Percentiles rank a stretch among this genome's conserved stretches.
phyloP scores from a whole-genome alignment of 2,888 invertebrate genomes.

The Leucania comma region DNA sequence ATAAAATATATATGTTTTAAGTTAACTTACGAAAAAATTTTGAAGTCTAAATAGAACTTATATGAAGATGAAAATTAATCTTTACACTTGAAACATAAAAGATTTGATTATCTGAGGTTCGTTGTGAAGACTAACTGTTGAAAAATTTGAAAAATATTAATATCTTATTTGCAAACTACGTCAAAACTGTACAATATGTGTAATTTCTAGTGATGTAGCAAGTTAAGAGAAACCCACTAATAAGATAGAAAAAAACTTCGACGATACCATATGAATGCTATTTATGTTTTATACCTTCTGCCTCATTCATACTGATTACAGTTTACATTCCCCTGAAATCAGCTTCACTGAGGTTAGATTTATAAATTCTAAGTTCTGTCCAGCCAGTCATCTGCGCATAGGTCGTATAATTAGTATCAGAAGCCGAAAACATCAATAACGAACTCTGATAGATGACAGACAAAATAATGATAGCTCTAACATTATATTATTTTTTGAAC shows the following conservation, averaged over 20 bases:
- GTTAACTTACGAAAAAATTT: not conserved
- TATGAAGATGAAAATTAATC: not conserved
- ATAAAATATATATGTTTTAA: too few species aligned
- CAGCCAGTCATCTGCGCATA: not conserved
- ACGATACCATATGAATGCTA: too few species aligned
- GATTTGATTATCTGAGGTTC: not conserved
- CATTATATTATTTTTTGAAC: too few species aligned
- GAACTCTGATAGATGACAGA: not conserved
- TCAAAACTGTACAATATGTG: too few species aligned
- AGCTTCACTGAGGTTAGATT: not conserved
- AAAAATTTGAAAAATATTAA: not conserved
- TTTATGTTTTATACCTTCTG: too few species aligned
- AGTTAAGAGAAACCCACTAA: too few species aligned
- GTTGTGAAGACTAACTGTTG: not conserved
- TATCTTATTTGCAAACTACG: too few species aligned
- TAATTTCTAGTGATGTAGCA: too few species aligned
- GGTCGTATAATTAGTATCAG: not conserved
- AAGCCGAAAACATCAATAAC: not conserved
- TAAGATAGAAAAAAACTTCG: too few species aligned
- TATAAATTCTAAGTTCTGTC: not conserved
- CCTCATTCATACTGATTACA: too few species aligned
- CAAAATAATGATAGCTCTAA: not conserved
- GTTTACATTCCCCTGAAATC: too few species aligned
- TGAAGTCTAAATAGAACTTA: not conserved
- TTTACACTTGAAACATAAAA: not conserved